Conservation (phyloP, 2,888 invertebrate genomes). For the Xestia c-nigrum region DNA sequence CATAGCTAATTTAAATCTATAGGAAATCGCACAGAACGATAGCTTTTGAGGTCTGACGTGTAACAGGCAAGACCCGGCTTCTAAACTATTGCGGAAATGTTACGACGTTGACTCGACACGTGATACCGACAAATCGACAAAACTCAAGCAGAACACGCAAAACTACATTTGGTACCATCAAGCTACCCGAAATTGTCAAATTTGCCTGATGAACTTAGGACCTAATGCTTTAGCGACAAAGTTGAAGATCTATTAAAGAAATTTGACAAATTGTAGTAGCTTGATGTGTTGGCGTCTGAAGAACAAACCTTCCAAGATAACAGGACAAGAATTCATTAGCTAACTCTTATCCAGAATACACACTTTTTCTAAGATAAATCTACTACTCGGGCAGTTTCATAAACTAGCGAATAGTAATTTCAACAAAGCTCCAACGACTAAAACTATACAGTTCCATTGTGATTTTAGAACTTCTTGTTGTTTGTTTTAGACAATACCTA, state of each 20-base stretch:
- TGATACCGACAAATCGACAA: conserved; percentile 53
- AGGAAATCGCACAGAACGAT: conserved; percentile 68
- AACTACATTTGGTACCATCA: conserved; percentile 20
- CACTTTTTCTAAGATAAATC: neutral
- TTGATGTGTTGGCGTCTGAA: neutral
- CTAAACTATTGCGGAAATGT: conserved; percentile 59
- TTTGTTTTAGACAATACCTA: conserved; percentile 43
- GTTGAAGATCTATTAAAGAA: too few relatives aligned
- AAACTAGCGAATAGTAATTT: conserved; percentile 7
- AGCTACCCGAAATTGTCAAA: too few relatives aligned
- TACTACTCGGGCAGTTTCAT: conserved; percentile 1
- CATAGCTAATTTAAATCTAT: conserved; percentile 68
- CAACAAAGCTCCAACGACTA: conserved; percentile 18
- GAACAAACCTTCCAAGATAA: conserved; percentile 8
- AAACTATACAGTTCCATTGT: conserved; percentile 9
- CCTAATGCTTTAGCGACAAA: too few relatives aligned
- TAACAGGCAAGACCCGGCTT: conserved; percentile 79
- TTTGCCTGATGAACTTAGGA: too few relatives aligned
- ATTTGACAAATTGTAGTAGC: too few relatives aligned
- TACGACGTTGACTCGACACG: conserved; percentile 46
- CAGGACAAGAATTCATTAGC: conserved; percentile 15
- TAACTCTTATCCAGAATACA: conserved; percentile 18
- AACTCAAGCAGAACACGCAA: conserved; percentile 63
- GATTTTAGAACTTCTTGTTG: conserved; percentile 17
- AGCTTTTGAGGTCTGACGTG: conserved; percentile 71